phyloP scores from a whole-genome alignment of 1,140 invertebrate species.

The Arctopsyche grandis region DNA sequence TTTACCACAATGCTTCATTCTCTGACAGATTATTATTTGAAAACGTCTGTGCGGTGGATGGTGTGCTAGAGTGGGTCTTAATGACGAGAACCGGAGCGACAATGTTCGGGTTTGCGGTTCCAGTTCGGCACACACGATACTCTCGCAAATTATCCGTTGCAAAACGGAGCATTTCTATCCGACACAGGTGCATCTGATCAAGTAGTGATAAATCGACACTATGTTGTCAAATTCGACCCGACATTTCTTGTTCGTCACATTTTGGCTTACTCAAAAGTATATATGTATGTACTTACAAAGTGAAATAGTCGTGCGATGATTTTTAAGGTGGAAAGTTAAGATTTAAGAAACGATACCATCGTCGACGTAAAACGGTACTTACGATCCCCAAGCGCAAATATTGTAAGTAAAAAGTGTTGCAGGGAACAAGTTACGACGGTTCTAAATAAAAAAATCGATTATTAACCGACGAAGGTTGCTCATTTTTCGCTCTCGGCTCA shows the following conservation, averaged over 20 bases:
- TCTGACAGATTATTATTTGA: constrained; percentile 47
- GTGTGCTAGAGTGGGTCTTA: constrained; percentile 2
- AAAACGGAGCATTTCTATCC: too few species aligned
- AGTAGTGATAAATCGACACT: too few species aligned
- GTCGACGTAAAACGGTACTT: too few species aligned
- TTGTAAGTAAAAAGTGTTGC: background rate
- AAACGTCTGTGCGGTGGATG: constrained; percentile 38
- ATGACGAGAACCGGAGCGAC: constrained; percentile 4
- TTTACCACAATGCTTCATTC: background rate
- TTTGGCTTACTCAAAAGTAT: too few species aligned
- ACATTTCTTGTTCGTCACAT: too few species aligned
- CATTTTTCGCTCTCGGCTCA: constrained; percentile 10
- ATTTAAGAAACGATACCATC: too few species aligned
- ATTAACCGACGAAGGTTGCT: constrained; percentile 8
- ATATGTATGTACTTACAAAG: too few species aligned
- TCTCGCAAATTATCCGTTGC: constrained; percentile 41
- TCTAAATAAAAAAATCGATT: constrained; percentile 31
- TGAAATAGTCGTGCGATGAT: background rate
- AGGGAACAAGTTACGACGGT: background rate
- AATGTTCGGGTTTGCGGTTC: constrained; percentile 31
- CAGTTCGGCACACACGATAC: constrained; percentile 47
- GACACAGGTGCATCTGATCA: too few species aligned
- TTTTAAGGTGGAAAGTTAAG: too few species aligned
- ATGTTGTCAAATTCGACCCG: too few species aligned
- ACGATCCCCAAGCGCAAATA: background rate